phyloP scores from a whole-genome alignment of 2,888 invertebrate species.

The Epiblema foenella region DNA sequence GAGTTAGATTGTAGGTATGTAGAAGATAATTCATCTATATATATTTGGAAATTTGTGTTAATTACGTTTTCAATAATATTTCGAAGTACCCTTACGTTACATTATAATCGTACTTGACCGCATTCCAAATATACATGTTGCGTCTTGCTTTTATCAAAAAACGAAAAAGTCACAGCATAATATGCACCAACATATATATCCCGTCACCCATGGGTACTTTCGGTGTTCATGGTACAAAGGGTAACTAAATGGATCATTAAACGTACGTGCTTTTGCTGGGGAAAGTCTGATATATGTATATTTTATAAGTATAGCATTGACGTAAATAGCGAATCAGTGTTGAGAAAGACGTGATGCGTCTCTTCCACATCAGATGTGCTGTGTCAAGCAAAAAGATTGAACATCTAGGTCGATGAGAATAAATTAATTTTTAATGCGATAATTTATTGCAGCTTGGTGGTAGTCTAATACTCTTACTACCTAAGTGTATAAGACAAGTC shows the following conservation, averaged over 20 bases:
- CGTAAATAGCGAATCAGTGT: conserved; percentile 5
- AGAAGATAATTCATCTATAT: not conserved
- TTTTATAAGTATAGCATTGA: conserved; percentile 12
- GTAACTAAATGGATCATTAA: not conserved
- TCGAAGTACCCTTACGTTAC: not conserved
- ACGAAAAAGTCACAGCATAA: not conserved
- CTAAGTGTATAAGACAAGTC: not conserved
- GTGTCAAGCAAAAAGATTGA: conserved; percentile 7
- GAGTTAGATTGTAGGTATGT: too few relatives aligned
- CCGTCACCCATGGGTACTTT: too few relatives aligned
- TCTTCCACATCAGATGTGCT: conserved; percentile 17
- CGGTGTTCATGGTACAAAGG: not conserved
- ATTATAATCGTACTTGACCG: conserved; percentile 8
- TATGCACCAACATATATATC: not conserved
- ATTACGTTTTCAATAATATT: not conserved
- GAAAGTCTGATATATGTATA: not conserved
- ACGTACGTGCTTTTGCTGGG: conserved; percentile 5
- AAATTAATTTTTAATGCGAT: not conserved
- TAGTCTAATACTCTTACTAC: too few relatives aligned
- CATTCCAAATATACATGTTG: conserved; percentile 2
- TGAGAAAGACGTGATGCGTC: conserved; percentile 16
- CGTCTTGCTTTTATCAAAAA: not conserved
- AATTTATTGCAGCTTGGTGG: too few relatives aligned
- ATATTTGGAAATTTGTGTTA: not conserved
- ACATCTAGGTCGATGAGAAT: not conserved